These are phyloP conservation scores for Temnothorax longispinosus DNA, from an alignment of 1,140 invertebrate species.

Conservation along the genomic window DNA sequence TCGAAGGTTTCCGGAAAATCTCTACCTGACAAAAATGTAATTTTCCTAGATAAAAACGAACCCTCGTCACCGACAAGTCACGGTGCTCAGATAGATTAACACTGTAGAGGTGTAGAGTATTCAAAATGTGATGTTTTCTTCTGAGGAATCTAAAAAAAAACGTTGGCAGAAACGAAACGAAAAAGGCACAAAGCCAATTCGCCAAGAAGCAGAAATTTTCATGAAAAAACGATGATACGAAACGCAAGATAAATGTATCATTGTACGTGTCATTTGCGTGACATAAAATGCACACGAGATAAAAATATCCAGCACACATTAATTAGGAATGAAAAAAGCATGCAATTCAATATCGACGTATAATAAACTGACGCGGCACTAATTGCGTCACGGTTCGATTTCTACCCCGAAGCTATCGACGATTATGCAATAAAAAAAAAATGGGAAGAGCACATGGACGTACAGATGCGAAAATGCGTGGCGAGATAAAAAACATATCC, in stretches of 20 bases:
- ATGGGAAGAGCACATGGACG: not conserved
- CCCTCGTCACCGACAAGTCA: not conserved
- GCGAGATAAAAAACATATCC: not conserved
- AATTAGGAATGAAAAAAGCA: not conserved
- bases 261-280: not conserved
- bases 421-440: slow-evolving; percentile 18
- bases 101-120: not conserved
- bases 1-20: not conserved
- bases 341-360: not conserved
- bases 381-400: slow-evolving; percentile 38
- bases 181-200: not conserved
- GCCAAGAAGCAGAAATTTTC: not conserved
- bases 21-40: not conserved
- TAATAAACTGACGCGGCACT: slow-evolving; percentile 10
- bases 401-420: slow-evolving; percentile 30
- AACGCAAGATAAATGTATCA: slow-evolving; percentile 3
- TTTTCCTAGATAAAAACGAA: not conserved
- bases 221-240: not conserved
- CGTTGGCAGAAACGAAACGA: not conserved
- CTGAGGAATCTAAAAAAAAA: not conserved
- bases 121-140: not conserved
- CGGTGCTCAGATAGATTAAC: not conserved
- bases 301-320: not conserved
- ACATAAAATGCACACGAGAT: too few species aligned
- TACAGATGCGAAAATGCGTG: not conserved